Evolutionary conservation across 2,113 vertebrate genomes (phyloP).

Genomic region (Mormyrus iriodes): DNA sequence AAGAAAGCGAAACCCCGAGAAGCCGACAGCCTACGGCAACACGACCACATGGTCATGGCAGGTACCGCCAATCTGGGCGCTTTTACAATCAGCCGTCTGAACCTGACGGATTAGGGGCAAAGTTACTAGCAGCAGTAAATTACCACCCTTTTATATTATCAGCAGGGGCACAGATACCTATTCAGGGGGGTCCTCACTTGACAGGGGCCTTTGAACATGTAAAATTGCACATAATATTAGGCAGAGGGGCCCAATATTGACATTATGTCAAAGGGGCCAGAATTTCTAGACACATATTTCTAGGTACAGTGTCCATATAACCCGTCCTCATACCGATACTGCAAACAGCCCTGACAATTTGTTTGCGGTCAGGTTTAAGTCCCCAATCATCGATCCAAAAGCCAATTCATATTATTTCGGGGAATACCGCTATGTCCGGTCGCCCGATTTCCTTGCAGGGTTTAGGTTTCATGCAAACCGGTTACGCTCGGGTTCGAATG

Average conservation of each 20-base stretch:
- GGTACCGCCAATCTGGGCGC: background rate
- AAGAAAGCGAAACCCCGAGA: background rate
- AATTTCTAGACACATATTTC: background rate
- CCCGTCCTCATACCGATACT: background rate
- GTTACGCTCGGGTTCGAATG: background rate
- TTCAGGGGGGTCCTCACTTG: background rate
- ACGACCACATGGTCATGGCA: background rate
- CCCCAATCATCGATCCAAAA: background rate
- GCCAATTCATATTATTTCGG: background rate
- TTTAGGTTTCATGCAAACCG: background rate
- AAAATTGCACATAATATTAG: background rate
- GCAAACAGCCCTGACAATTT: background rate
- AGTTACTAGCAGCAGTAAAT: background rate
- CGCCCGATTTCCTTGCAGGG: background rate
- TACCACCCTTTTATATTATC: background rate
- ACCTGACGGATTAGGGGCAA: background rate
- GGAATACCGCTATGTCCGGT: background rate
- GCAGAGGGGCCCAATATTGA: background rate
- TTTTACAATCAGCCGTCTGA: background rate
- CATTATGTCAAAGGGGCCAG: background rate
- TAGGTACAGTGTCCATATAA: background rate
- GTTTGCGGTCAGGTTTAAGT: background rate
- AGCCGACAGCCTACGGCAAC: background rate
- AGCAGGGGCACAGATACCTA: background rate
- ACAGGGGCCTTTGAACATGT: background rate